Evolutionary conservation across 1,140 invertebrate genomes (phyloP).

Genomic region (Rhynchophorus ferrugineus): DNA sequence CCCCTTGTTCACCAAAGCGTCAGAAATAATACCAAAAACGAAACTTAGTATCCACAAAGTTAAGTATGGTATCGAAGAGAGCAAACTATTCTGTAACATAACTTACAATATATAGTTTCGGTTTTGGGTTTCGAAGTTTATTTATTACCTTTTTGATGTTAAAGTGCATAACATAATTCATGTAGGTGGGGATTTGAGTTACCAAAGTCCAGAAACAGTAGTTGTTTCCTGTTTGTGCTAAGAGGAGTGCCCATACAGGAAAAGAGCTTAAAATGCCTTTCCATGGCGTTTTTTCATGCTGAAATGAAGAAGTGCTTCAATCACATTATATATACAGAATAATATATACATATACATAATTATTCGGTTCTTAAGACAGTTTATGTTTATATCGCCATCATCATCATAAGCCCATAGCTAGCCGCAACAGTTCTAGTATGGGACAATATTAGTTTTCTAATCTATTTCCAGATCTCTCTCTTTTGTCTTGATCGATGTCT

Average conservation of each 20-base stretch:
- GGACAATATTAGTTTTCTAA: too few relatives aligned
- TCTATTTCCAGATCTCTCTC: too few relatives aligned
- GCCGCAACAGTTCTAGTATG: too few relatives aligned
- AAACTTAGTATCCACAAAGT: slow-evolving; percentile 61
- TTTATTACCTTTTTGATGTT: slow-evolving; percentile 52
- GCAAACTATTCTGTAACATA: slow-evolving; percentile 56
- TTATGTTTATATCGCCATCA: too few relatives aligned
- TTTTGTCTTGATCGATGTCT: too few relatives aligned
- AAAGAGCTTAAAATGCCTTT: slow-evolving; percentile 61
- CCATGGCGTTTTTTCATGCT: slow-evolving; percentile 58
- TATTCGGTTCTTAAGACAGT: too few relatives aligned
- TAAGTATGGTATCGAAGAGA: slow-evolving; percentile 72
- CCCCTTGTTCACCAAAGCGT: slow-evolving; percentile 50
- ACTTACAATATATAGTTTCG: background rate
- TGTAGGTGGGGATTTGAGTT: slow-evolving; percentile 84
- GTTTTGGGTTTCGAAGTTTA: background rate
- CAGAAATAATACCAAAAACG: slow-evolving; percentile 53
- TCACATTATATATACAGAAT: background rate
- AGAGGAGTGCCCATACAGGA: slow-evolving; percentile 75
- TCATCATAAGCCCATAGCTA: too few relatives aligned
- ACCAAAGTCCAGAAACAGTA: slow-evolving; percentile 91
- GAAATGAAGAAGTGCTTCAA: background rate
- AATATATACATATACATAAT: background rate
- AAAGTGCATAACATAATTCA: slow-evolving; percentile 72
- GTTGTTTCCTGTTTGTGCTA: slow-evolving; percentile 77